Conservation (phyloP, 2,888 invertebrate genomes). For the Digitonthophagus gazella region DNA sequence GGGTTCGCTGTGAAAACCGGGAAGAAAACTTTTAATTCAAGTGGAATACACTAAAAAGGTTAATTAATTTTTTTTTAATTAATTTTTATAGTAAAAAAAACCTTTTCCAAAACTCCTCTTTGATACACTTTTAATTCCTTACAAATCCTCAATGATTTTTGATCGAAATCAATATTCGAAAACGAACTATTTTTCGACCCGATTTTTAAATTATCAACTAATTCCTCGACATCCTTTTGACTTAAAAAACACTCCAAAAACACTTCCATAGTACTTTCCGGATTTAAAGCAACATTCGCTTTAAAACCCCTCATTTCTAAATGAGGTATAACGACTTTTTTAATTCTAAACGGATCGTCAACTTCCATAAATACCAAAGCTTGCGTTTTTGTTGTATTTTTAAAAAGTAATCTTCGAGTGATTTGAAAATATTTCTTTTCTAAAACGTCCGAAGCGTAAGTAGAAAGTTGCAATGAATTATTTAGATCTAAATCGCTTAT, state of each 20-base stretch:
- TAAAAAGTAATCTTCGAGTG: slow-evolving; percentile 32
- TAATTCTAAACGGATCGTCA: slow-evolving; percentile 34
- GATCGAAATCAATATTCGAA: slow-evolving; percentile 17
- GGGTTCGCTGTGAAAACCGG: slow-evolving; percentile 36
- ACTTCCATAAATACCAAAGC: slow-evolving; percentile 34
- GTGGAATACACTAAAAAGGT: slow-evolving; percentile 34
- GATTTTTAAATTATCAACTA: slow-evolving; percentile 16
- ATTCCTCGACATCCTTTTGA: slow-evolving; percentile 22
- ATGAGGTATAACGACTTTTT: slow-evolving; percentile 11
- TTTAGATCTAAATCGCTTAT: slow-evolving; percentile 31
- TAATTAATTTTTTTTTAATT: background rate
- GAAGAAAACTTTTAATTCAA: slow-evolving; percentile 36
- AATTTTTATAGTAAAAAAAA: background rate
- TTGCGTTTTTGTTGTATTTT: slow-evolving; percentile 32
- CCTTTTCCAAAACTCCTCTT: slow-evolving; percentile 21
- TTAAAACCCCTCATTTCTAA: slow-evolving; percentile 13
- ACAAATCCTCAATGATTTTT: slow-evolving; percentile 23
- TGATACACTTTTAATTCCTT: slow-evolving; percentile 29
- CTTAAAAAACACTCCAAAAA: slow-evolving; percentile 26
- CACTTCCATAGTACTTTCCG: slow-evolving; percentile 31
- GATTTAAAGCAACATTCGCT: slow-evolving; percentile 20
- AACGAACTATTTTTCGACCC: slow-evolving; percentile 18
- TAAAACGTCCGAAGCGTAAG: slow-evolving; percentile 35
- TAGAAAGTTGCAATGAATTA: slow-evolving; percentile 32
- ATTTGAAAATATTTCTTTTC: slow-evolving; percentile 22